These are phyloP conservation scores for Ligdia adustata DNA, from an alignment of 2,888 invertebrate species.

Conservation along the genomic window DNA sequence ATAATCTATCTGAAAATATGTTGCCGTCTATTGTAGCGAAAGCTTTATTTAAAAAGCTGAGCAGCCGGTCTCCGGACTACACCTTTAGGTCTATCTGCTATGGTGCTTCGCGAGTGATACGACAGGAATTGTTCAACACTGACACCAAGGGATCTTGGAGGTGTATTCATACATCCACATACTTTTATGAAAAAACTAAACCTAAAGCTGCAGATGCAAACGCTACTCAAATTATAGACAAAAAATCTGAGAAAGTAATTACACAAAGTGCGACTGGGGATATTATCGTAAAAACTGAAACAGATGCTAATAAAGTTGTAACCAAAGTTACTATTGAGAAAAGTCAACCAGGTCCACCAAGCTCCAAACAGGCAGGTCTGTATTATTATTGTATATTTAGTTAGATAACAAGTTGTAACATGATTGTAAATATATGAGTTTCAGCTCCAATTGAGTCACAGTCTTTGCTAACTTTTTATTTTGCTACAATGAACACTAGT, in stretches of 20 bases:
- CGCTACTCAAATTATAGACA: conserved; percentile 33
- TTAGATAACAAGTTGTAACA: too few relatives aligned
- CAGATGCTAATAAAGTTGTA: conserved; percentile 62
- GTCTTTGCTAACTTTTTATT: too few relatives aligned
- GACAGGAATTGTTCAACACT: conserved; percentile 41
- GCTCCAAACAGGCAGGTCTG: too few relatives aligned
- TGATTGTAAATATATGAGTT: too few relatives aligned
- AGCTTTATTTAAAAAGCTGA: conserved; percentile 65
- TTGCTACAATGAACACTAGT: too few relatives aligned
- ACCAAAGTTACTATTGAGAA: conserved; percentile 78
- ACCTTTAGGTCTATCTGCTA: conserved; percentile 60
- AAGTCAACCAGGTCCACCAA: conserved; percentile 27
- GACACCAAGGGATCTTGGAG: conserved; percentile 46
- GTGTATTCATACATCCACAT: conserved; percentile 54
- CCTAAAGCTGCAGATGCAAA: conserved; percentile 44
- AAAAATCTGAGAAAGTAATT: conserved; percentile 45
- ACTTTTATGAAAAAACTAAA: conserved; percentile 58
- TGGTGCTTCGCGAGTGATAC: conserved; percentile 44
- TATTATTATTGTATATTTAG: too few relatives aligned
- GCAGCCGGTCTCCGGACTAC: conserved; percentile 57
- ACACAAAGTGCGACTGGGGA: conserved; percentile 62
- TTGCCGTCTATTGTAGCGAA: conserved; percentile 65
- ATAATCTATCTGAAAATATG: conserved; percentile 44
- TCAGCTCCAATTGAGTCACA: too few relatives aligned
- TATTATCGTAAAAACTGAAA: conserved; percentile 73